Conservation (phyloP, 2,113 vertebrate genomes). For the Seriola rivoliana region DNA sequence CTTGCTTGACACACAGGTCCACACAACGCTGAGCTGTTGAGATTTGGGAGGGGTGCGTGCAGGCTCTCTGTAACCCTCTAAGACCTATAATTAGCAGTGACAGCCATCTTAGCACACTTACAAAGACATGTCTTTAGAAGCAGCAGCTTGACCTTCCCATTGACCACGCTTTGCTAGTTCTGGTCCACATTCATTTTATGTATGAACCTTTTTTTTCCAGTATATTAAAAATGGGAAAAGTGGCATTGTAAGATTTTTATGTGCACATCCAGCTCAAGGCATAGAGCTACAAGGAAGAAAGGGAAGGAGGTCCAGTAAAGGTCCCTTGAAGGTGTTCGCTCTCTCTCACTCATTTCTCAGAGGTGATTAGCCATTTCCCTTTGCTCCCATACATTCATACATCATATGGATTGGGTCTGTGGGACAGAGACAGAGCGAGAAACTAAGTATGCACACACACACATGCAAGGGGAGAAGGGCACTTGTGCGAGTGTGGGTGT, state of each 20-base stretch:
- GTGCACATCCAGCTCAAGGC: background rate
- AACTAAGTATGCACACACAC: slow-evolving; percentile 40
- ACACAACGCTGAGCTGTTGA: background rate
- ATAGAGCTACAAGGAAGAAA: background rate
- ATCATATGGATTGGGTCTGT: slow-evolving; percentile 56
- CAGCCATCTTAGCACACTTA: background rate
- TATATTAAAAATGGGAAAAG: background rate
- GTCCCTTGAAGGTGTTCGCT: slow-evolving; percentile 55
- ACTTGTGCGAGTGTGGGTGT: slow-evolving; percentile 43
- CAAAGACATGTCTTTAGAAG: background rate
- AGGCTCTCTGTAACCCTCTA: background rate
- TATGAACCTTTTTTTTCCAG: too few relatives aligned
- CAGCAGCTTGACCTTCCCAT: background rate
- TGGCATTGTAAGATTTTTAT: background rate
- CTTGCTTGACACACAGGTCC: too few relatives aligned
- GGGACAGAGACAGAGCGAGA: slow-evolving; percentile 31
- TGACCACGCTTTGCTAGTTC: background rate
- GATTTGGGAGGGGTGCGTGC: background rate
- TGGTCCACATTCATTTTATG: background rate
- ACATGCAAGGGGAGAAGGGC: slow-evolving; percentile 29
- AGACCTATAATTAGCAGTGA: background rate
- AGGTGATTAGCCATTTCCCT: slow-evolving; percentile 69
- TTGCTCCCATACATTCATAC: slow-evolving; percentile 55
- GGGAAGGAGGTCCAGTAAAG: slow-evolving; percentile 32
- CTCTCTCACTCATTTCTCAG: slow-evolving; percentile 15